phyloP scores from a whole-genome alignment of 2,797 vertebrate species.

The Coregonus suidteri region DNA sequence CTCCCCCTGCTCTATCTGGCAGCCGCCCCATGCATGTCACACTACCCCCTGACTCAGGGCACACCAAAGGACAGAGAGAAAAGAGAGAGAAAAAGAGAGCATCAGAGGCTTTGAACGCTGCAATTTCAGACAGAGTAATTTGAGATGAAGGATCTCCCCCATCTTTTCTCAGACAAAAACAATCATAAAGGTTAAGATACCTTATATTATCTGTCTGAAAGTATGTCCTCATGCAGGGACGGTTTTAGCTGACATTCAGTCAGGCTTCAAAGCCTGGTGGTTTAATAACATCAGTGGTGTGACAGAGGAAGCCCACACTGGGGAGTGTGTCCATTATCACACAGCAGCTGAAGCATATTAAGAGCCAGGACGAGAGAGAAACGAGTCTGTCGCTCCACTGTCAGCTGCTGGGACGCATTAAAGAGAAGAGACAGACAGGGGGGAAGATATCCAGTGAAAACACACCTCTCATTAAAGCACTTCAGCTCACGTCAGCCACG shows the following conservation, averaged over 20 bases:
- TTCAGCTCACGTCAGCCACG: constrained; percentile 1
- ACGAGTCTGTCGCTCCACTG: constrained; percentile 18
- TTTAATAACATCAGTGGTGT: neutral
- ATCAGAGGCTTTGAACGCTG: constrained; percentile 41
- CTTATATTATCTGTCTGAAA: constrained; percentile 5
- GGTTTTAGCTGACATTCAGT: neutral
- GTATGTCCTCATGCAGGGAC: neutral
- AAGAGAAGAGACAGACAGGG: constrained; percentile 5
- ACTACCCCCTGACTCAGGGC: constrained; percentile 32
- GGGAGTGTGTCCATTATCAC: constrained; percentile 41
- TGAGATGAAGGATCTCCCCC: constrained; percentile 35
- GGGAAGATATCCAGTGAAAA: neutral
- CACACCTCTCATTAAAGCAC: constrained; percentile 35
- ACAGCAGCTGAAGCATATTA: constrained; percentile 42
- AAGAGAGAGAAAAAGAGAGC: constrained; percentile 22
- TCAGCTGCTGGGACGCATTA: constrained; percentile 27
- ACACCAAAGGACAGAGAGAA: constrained; percentile 18
- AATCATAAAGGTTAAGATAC: constrained; percentile 21
- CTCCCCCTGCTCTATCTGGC: constrained; percentile 13
- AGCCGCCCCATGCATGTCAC: constrained; percentile 20
- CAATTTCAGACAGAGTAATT: constrained; percentile 35
- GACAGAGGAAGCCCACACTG: neutral
- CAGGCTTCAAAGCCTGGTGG: neutral
- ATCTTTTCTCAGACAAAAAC: constrained; percentile 22
- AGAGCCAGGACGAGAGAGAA: constrained; percentile 29